Evolutionary conservation across 2,113 vertebrate species (phyloP).

Genomic region (Otus sunia): DNA sequence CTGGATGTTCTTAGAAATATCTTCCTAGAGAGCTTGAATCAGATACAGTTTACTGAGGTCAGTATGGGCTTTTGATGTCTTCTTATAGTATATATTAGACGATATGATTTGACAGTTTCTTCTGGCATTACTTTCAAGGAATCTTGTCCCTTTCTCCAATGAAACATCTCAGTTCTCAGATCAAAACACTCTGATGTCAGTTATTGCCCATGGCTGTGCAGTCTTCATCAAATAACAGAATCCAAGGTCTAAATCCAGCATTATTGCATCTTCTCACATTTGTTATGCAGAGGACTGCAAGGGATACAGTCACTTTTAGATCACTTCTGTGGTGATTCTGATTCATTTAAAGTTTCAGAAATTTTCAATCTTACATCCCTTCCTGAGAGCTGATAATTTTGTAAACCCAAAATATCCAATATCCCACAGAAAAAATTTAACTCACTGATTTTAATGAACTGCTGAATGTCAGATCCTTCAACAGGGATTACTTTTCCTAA

Average conservation of each 20-base stretch:
- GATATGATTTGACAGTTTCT: background rate
- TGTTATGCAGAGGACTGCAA: background rate
- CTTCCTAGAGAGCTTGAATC: background rate
- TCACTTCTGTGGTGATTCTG: background rate
- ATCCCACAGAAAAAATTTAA: background rate
- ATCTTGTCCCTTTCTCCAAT: background rate
- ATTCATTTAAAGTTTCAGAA: background rate
- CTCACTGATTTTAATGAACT: background rate
- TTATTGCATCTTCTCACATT: background rate
- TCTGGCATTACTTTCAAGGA: background rate
- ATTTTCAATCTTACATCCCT: background rate
- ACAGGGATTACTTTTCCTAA: constrained; percentile 38
- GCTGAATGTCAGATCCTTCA: constrained; percentile 11
- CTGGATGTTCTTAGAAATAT: background rate
- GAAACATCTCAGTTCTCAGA: background rate
- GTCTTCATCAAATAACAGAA: background rate
- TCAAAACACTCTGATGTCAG: background rate
- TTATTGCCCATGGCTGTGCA: background rate
- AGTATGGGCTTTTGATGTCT: background rate
- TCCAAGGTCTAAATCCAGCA: background rate
- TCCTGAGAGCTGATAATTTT: background rate
- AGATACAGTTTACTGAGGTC: background rate
- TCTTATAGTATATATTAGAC: background rate
- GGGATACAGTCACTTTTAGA: background rate
- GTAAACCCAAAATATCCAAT: background rate